phyloP scores from a whole-genome alignment of 2,113 vertebrate genomes.

The Campylomormyrus numenius region DNA sequence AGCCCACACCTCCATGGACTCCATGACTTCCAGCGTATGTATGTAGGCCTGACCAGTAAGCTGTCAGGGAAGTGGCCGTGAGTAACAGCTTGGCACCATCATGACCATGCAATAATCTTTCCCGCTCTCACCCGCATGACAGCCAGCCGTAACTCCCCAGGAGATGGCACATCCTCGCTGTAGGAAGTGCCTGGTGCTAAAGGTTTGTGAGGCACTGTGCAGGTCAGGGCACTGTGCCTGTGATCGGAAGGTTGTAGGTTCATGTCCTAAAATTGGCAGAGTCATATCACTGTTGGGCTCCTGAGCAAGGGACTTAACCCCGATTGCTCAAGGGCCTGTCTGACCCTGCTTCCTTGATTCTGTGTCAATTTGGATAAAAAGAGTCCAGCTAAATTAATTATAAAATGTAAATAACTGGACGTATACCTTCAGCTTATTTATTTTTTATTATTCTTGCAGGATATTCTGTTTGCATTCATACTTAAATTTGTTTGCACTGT shows the following conservation, averaged over 20 bases:
- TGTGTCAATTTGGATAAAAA: background rate
- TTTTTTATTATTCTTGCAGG: background rate
- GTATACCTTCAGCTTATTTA: background rate
- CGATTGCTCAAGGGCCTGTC: background rate
- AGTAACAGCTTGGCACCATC: background rate
- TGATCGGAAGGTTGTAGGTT: background rate
- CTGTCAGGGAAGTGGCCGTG: background rate
- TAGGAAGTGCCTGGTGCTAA: background rate
- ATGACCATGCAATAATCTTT: background rate
- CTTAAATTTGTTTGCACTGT: background rate
- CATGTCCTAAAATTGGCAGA: background rate
- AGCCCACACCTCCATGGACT: background rate
- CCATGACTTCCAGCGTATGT: background rate
- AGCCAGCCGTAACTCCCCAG: too few species aligned
- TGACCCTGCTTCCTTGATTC: background rate
- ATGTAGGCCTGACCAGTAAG: background rate
- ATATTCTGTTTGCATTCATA: background rate
- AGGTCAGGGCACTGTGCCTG: background rate
- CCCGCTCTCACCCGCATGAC: background rate
- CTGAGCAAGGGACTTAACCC: background rate
- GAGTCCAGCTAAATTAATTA: background rate
- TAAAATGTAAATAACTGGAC: background rate
- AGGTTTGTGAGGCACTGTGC: background rate
- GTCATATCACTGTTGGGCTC: background rate
- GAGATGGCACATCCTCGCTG: background rate